Percentiles rank a stretch among this genome's conserved stretches.
These are phyloP conservation scores for Orius insidiosus DNA, from an alignment of 1,140 invertebrate species.

Conservation along the genomic window DNA sequence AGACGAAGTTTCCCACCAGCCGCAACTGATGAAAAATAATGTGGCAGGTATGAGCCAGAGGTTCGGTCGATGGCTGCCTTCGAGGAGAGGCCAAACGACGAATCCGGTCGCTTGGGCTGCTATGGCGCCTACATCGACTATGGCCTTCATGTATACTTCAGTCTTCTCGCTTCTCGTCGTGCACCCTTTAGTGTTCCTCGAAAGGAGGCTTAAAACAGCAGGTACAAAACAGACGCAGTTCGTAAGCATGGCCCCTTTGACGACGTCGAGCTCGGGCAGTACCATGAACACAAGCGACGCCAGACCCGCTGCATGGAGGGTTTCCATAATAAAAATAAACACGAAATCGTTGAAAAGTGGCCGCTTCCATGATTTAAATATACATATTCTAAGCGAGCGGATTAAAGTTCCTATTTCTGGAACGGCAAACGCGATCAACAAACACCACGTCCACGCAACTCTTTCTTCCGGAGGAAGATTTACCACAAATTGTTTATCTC, in stretches of 20 bases:
- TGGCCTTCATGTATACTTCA: constrained; percentile 46
- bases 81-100: constrained; percentile 69
- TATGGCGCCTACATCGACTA: constrained; percentile 66
- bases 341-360: constrained; percentile 22
- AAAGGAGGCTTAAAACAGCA: constrained; percentile 53
- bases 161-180: constrained; percentile 32
- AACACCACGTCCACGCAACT: constrained; percentile 82
- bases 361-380: constrained; percentile 48
- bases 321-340: constrained; percentile 62
- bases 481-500: constrained; percentile 65
- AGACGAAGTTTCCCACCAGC: constrained; percentile 97
- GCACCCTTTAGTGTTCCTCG: constrained; percentile 48
- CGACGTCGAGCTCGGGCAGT: constrained; percentile 76
- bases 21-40: constrained; percentile 68
- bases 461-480: constrained; percentile 62
- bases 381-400: constrained; percentile 67
- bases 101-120: constrained; percentile 74
- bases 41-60: constrained; percentile 72
- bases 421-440: constrained; percentile 69
- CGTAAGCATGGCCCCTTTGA: constrained; percentile 83
- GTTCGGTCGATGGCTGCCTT: constrained; percentile 34
- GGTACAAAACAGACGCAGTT: constrained; percentile 85
- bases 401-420: constrained; percentile 76
- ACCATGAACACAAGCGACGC: constrained; percentile 70
- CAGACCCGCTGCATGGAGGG: constrained; percentile 68